Conservation (phyloP, 2,888 invertebrate species). For the Orthosia incerta region DNA sequence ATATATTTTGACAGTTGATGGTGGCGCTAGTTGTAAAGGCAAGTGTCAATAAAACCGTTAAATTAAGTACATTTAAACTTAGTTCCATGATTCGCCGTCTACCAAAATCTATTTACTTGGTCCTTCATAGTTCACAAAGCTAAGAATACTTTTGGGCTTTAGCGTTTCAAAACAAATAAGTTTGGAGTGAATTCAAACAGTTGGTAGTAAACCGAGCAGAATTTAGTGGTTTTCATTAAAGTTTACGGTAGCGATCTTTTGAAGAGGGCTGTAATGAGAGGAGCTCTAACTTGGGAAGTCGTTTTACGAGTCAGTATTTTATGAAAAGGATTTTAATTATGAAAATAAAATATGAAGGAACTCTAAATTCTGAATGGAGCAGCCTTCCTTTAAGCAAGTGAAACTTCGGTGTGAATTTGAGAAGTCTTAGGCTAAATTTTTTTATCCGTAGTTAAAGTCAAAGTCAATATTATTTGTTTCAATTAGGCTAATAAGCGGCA, state of each 20-base stretch:
- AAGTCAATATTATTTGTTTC: no score
- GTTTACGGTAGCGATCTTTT: constrained; percentile 54
- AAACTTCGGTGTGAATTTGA: constrained; percentile 1
- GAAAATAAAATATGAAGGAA: constrained; percentile 36
- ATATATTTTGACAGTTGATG: background rate
- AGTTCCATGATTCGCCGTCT: constrained; percentile 25
- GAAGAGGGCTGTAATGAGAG: constrained; percentile 42
- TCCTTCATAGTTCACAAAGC: constrained; percentile 25
- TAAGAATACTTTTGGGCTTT: constrained; percentile 46
- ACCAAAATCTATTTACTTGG: background rate
- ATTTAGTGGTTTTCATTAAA: constrained; percentile 56
- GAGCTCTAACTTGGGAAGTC: constrained; percentile 30
- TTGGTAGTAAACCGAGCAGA: constrained; percentile 47
- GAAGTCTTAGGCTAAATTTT: background rate
- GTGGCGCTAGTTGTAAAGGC: constrained; percentile 10
- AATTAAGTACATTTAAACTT: constrained; percentile 12
- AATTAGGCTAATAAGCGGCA: no score
- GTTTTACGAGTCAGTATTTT: constrained; percentile 22
- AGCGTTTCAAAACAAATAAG: constrained; percentile 56
- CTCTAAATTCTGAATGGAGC: constrained; percentile 27
- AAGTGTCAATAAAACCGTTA: constrained; percentile 9
- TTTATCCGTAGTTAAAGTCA: no score
- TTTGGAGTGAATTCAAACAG: constrained; percentile 58
- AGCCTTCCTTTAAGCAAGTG: constrained; percentile 5
- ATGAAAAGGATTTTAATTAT: constrained; percentile 35